Evolutionary conservation across 2,797 vertebrate species (phyloP), one percentile per base, ranked within the genome.

Genomic region (Garrulus glandarius): DNA sequence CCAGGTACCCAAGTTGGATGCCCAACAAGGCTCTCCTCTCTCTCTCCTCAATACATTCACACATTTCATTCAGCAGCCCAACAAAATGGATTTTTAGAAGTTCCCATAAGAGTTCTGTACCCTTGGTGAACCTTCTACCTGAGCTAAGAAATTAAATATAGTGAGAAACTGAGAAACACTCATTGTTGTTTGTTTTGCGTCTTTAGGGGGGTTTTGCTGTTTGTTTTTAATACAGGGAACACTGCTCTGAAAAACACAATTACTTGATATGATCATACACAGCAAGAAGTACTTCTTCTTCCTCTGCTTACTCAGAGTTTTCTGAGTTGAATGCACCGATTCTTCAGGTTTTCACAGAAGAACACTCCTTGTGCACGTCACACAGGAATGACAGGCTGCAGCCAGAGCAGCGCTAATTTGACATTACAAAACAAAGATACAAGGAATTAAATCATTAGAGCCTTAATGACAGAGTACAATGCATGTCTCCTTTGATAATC

Each of bases 361-460:
- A 74, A 50, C 17, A 26, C 15, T 8, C 34, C 14, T 6, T 59
- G 46, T 24, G 59, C 29, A 3, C 10, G 23, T 26, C 74, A 67
- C 0, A 19, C 53, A 12, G 59, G 41, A 47, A 56, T 3, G n/a
- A 44, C 80, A 84, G 55, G 37, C 50, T 77, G 65, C 74, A 92
- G 61, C 26, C 64, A 59, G 34, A 77, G 72, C 11, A 41, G 67
- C 1, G 0, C 49, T 44, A 15, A 84, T 87, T 21, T 69, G 75
- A 64, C 70, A 27, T 68, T 16, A 72, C 39, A 80, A 84, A 87
- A 72, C 70, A 72, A 92, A 75, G 63, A 47, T 26, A 61, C 10
- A 74, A 65, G 52, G 76, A 83, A 93, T 82, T 61, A 83, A 87
- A 56, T 67, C 59, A 94, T 79, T 43, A 83, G 20, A 72, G 47